Percentiles rank a stretch among this genome's conserved stretches.
phyloP scores from a whole-genome alignment of 1,140 invertebrate genomes.

The Xylocopa sonorina region DNA sequence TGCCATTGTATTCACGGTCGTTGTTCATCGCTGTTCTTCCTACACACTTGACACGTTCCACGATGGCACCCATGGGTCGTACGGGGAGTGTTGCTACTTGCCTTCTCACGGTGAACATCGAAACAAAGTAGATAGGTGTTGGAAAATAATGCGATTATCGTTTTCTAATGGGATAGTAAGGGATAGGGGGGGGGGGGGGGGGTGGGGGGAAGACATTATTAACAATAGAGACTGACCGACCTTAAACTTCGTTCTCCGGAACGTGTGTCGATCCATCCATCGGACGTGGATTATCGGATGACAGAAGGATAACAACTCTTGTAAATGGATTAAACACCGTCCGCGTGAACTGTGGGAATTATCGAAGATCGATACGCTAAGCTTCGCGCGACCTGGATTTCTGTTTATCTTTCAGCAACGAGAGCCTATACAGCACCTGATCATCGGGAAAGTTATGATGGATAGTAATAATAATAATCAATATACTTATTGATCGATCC shows the following conservation, averaged over 20 bases:
- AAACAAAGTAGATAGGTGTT: too few relatives aligned
- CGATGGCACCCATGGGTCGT: constrained; percentile 63
- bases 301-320: constrained; percentile 46
- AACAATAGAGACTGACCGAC: background rate
- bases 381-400: constrained; percentile 40
- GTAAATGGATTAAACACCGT: constrained; percentile 57
- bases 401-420: constrained; percentile 27
- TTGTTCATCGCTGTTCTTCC: constrained; percentile 51
- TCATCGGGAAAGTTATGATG: background rate
- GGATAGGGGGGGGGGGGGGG: too few relatives aligned
- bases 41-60: constrained; percentile 55
- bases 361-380: constrained; percentile 52
- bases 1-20: constrained; percentile 65
- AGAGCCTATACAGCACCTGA: background rate
- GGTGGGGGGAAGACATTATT: too few relatives aligned
- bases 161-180: too few relatives aligned
- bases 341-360: constrained; percentile 36
- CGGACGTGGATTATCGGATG: constrained; percentile 51
- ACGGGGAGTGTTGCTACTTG: constrained; percentile 4
- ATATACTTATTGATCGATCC: too few relatives aligned
- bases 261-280: constrained; percentile 48
- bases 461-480: too few relatives aligned
- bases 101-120: constrained; percentile 42
- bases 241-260: background rate
- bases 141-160: too few relatives aligned